Evolutionary conservation across 2,888 invertebrate species (phyloP), one percentile per base, ranked within the genome.

Genomic region (Nebria brevicollis): DNA sequence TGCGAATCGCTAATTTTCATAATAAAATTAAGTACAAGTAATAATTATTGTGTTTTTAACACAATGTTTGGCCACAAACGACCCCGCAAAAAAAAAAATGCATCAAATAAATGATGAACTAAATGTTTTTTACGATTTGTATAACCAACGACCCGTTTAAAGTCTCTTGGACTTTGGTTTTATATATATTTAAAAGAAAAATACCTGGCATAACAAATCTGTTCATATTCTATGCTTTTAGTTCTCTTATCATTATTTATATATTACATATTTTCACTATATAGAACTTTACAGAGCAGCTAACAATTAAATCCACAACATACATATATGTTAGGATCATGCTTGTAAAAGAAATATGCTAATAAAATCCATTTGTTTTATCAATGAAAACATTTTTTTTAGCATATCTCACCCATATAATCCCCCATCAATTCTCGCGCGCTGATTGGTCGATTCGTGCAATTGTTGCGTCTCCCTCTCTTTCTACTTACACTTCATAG

Each of bases 51-150:
- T 34, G 34, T 34, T 34, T 34, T 34, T 34, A 34, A 34, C 34
- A 34, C 5, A 34, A 34, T 34, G 34, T 34, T 34, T 34, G 5
- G 54, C 4, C 34, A 11, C 54, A 54, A 8, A 13, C 11, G 11
- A 54, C 13, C 13, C 54, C 54, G 13, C 54, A 13, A 54, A 54
- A 8, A 1, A 13, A 54, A 54, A 8, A 1, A 54, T 11, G 54
- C 54, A 54, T 54, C 8, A 54, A 13, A 11, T 54, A 54, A 78
- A 78, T 78, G 78, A 78, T 78, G 78, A 78, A 78, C 78, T 66
- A 74, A 78, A 78, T 78, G 78, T 78, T 78, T 78, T 78, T 74
- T 78, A 78, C 78, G 78, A 78, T 78, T 78, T 78, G 74, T 78
- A 78, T 72, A 54, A 54, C 54, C 54, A 54, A 8, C 7, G 54